phyloP scores from a whole-genome alignment of 2,888 invertebrate genomes.

The Caprella mutica region DNA sequence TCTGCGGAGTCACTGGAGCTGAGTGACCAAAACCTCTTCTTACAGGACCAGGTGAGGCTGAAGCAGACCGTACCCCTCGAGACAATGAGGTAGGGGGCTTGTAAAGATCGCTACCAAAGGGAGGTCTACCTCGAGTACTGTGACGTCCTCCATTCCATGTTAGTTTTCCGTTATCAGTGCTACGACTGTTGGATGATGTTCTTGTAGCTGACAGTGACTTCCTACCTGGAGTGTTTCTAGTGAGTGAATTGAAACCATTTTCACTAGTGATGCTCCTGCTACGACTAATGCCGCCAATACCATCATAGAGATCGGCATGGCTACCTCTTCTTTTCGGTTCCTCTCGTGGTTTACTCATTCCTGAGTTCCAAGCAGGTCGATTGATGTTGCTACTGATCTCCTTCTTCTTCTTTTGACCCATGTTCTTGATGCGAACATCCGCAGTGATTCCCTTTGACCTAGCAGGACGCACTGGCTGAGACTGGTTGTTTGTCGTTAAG shows the following conservation, averaged over 20 bases:
- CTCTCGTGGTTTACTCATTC: slow-evolving; percentile 11
- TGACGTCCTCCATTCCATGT: slow-evolving; percentile 62
- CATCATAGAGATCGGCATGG: slow-evolving; percentile 10
- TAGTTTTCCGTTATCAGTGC: not conserved
- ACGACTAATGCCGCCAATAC: slow-evolving; percentile 22
- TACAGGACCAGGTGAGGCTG: slow-evolving; percentile 27
- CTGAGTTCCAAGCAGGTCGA: slow-evolving; percentile 27
- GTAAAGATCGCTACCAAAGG: slow-evolving; percentile 54
- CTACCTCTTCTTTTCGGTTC: slow-evolving; percentile 12
- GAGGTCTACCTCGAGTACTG: slow-evolving; percentile 44
- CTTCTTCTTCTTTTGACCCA: not conserved
- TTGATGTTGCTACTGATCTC: not conserved
- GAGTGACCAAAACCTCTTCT: slow-evolving; percentile 22
- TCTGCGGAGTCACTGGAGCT: slow-evolving; percentile 28
- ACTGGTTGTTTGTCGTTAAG: not conserved
- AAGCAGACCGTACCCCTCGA: slow-evolving; percentile 28
- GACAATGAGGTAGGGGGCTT: slow-evolving; percentile 17
- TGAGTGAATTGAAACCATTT: slow-evolving; percentile 23
- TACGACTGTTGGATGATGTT: slow-evolving; percentile 4
- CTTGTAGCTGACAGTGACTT: slow-evolving; percentile 8
- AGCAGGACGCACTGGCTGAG: slow-evolving; percentile 1
- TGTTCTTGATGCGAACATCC: not conserved
- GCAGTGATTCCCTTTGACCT: not conserved
- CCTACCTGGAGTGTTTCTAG: slow-evolving; percentile 15
- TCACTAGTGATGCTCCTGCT: slow-evolving; percentile 32